A percentile compares a stretch with the other conserved stretches of the same genome.
Evolutionary conservation across 2,888 invertebrate species (phyloP).

Genomic region (Aphidoletes aphidimyza): DNA sequence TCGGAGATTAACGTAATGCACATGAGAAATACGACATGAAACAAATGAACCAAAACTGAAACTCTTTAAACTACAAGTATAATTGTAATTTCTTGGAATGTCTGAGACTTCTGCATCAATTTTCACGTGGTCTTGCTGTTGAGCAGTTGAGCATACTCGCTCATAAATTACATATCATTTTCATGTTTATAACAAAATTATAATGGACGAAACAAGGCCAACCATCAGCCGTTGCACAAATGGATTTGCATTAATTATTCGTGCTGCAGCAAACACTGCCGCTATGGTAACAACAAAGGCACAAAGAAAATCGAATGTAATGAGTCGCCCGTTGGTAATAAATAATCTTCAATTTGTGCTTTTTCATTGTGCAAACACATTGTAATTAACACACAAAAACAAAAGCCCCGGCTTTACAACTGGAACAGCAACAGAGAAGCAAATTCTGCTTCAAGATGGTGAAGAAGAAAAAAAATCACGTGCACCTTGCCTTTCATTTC

Average conservation of each 20-base stretch:
- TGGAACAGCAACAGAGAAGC: no score
- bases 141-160: neutral
- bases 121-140: neutral
- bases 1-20: no score
- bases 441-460: no score
- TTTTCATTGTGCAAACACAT: neutral
- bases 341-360: conserved; percentile 28
- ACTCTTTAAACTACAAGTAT: neutral
- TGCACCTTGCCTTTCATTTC: neutral
- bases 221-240: neutral
- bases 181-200: conserved; percentile 14
- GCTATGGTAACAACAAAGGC: neutral
- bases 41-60: neutral
- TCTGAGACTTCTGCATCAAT: neutral
- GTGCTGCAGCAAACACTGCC: neutral
- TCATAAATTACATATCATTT: neutral
- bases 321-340: conserved; percentile 27
- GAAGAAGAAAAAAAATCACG: neutral
- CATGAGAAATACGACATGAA: neutral
- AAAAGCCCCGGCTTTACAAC: no score
- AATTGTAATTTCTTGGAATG: conserved; percentile 16
- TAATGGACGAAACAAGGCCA: conserved; percentile 41
- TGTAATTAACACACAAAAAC: neutral
- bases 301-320: neutral
- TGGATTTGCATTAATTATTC: conserved; percentile 49